Percentiles rank a stretch among this genome's conserved stretches.
Conservation (phyloP, 1,140 invertebrate species). For the Babylonia areolata region DNA sequence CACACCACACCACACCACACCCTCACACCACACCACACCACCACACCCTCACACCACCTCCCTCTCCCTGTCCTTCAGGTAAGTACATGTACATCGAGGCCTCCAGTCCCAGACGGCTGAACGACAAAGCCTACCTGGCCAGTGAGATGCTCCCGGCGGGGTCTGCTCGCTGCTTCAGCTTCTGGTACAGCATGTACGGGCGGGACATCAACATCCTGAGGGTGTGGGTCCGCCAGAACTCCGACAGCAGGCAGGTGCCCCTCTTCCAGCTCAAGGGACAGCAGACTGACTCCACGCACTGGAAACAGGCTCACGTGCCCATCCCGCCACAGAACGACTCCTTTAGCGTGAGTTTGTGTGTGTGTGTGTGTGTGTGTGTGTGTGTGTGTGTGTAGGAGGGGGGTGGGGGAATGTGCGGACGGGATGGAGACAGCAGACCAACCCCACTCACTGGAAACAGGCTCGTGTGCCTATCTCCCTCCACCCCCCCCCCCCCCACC, state of each 20-base stretch:
- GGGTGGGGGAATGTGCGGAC: constrained; percentile 6
- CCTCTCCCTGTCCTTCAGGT: constrained; percentile 42
- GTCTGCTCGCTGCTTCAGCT: constrained; percentile 55
- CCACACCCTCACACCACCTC: no score
- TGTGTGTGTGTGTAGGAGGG: no score
- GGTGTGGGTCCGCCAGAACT: constrained; percentile 52
- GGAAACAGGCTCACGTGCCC: constrained; percentile 51
- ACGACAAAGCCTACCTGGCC: constrained; percentile 63
- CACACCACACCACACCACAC: not conserved
- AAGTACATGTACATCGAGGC: constrained; percentile 72
- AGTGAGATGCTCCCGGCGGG: constrained; percentile 55
- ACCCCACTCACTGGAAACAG: no score
- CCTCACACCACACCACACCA: no score
- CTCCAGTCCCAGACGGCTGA: constrained; percentile 57
- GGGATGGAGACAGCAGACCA: no score
- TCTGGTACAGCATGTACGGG: constrained; percentile 73
- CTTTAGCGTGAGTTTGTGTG: constrained; percentile 53
- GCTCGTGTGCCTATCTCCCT: no score
- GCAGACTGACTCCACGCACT: constrained; percentile 40
- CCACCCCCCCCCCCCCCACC: no score
- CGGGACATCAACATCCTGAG: constrained; percentile 53
- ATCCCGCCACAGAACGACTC: constrained; percentile 52
- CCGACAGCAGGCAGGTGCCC: constrained; percentile 53
- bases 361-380: not conserved
- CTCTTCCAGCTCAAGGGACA: constrained; percentile 59